These are phyloP conservation scores for Melanotaenia duboulayi DNA, from an alignment of 2,113 vertebrate species.

Conservation along the genomic window DNA sequence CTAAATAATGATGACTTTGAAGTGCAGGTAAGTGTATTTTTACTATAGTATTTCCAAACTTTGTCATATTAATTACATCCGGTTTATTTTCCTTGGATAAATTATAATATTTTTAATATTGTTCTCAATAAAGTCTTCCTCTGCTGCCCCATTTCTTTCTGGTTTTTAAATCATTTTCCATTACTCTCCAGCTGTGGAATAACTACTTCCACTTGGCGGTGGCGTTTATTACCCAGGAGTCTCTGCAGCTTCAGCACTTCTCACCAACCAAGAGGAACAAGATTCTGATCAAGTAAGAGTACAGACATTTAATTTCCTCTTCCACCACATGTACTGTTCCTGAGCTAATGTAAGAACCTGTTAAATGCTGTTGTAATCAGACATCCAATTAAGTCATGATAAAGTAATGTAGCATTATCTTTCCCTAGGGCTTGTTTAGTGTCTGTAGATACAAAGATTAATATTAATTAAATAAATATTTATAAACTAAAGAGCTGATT, in stretches of 20 bases:
- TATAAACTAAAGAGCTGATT: conserved; percentile 2
- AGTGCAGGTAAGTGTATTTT: conserved; percentile 87
- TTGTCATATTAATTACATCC: background rate
- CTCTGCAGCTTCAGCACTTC: conserved; percentile 96
- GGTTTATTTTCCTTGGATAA: background rate
- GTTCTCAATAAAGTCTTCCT: background rate
- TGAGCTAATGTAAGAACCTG: conserved; percentile 44
- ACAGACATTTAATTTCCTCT: conserved; percentile 44
- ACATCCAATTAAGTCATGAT: conserved; percentile 38
- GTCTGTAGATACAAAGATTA: conserved; percentile 28
- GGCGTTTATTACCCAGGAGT: conserved; percentile 98
- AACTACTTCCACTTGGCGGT: conserved; percentile 99
- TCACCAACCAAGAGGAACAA: conserved; percentile 95
- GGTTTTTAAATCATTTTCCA: conserved; percentile 6
- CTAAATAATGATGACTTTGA: conserved; percentile 95
- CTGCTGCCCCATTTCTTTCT: background rate
- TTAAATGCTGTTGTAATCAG: conserved; percentile 41
- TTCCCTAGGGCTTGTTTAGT: conserved; percentile 11
- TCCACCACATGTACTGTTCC: conserved; percentile 30
- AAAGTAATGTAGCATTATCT: conserved; percentile 34
- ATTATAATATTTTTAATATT: background rate
- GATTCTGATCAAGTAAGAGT: conserved; percentile 91
- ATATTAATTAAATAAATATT: conserved; percentile 46
- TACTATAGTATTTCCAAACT: background rate
- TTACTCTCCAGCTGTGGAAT: conserved; percentile 92